Evolutionary conservation across 2,797 vertebrate genomes (phyloP), one percentile per base, ranked within the genome.

Genomic region (Tadarida brasiliensis): DNA sequence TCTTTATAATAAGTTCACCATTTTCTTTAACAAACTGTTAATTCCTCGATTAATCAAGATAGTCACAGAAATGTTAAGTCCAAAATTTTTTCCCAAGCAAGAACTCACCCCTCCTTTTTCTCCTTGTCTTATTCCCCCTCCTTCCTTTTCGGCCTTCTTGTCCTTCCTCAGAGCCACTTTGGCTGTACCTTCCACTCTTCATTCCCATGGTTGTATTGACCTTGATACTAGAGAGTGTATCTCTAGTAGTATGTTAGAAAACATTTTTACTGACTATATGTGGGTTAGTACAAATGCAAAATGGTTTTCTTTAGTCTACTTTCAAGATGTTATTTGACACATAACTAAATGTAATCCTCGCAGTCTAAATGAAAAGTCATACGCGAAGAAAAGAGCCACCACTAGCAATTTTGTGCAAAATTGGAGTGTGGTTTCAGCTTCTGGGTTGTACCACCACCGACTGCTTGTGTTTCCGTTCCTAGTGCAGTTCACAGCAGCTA

Each of bases 361-460:
- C 26, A 20, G 19, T 71, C 30, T 76, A 73, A 70, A 90, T 73
- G 89, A 92, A 83, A 91, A 94, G n/a, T 94, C 28, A 76, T 49
- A 76, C 81, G 24, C 77, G 71, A 77, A 59, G 39, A 89, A 61
- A 82, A 91, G 87, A 95, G 56, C 82, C 90, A 92, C 67, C 82
- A 49, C 81, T 47, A 74, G 88, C 88, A 86, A 74, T 81, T 83
- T 70, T 33, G 65, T 94, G 54, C 87, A 93, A 82, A 95, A 95
- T 94, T 90, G 89, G 73, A 91, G 61, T 68, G 26, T 94, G 94
- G 88, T 87, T 95, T 95, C 74, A 93, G 78, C 61, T 95, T 94
- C 92, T 94, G 73, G 78, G 44, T n/a, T 96, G 94, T 94, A 84
- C 61, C 47, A n/a, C 73, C 73, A 54, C 33, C 1, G 3, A 39